Conservation (phyloP, 2,113 vertebrate genomes). For the Aegotheles bennettii region DNA sequence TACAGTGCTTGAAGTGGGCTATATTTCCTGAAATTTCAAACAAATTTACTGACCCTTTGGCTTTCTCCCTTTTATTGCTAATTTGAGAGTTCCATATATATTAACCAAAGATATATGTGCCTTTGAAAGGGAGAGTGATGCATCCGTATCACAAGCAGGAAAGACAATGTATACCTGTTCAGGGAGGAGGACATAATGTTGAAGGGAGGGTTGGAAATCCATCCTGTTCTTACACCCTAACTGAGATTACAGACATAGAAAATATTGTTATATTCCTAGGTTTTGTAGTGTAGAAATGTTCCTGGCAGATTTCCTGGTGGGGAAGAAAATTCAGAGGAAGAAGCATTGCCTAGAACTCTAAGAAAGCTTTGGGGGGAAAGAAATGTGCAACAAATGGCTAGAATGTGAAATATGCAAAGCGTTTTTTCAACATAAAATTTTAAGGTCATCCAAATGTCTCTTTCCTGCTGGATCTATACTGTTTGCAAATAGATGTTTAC, state of each 20-base stretch:
- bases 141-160: background rate
- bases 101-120: background rate
- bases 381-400: background rate
- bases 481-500: background rate
- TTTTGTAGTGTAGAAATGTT: background rate
- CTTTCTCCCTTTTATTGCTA: background rate
- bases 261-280: background rate
- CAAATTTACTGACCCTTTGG: background rate
- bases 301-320: background rate
- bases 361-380: background rate
- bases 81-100: background rate
- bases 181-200: background rate
- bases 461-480: background rate
- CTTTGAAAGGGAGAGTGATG: background rate
- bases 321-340: background rate
- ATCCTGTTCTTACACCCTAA: background rate
- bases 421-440: background rate
- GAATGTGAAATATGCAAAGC: background rate
- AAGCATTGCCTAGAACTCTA: background rate
- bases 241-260: background rate
- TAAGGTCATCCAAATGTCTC: background rate
- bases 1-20: background rate
- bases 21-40: background rate
- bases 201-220: background rate
- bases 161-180: background rate